Evolutionary conservation across 2,797 vertebrate genomes (phyloP), one percentile per base, ranked within the genome.

Genomic region (Rhinichthys osculus): DNA sequence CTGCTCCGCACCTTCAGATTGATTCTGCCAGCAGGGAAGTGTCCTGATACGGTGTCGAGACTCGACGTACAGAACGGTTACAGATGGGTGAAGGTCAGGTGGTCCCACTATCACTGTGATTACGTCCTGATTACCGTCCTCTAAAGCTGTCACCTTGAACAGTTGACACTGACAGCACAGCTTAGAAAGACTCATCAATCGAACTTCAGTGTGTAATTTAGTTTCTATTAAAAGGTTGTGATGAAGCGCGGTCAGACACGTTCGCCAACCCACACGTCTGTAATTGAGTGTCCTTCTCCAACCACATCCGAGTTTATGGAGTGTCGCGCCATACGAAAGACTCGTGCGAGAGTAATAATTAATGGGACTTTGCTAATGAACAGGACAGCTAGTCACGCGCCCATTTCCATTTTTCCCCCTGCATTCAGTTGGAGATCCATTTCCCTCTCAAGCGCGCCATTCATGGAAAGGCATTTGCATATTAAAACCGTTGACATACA

Each of bases 381-480:
- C 66, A 42, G 38, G 87, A 78, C 59, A 47, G 78, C 74, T 38
- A 64, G 38, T 62, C 70, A 23, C 79, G 59, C 14, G 27, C 42
- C 38, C 50, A 52, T 83, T 85, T 88, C 78, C 72, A 70, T 77
- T 76, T 85, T 5, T 1, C 11, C 40, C 57, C 52, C 50, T 74
- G 50, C 70, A 77, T 85, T 85, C 64, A 74, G 66, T 47, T 4
- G 33, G 82, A 81, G 66, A 64, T 52, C 64, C 38, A 77, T 78
- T 82, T 76, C 59, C 35, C 77, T 72, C 72, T 88, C 11, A 9
- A 85, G 78, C 19, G 7, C n/a, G 40, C 62, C 78, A 54, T 88
- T 87, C 35, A 85, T 23, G 6, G 33, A 35, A 77, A 79, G 3
- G 23, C 44, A 85, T 87, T 81, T 73, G 69, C 83, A 88, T 81